phyloP scores from a whole-genome alignment of 2,797 vertebrate genomes.

The Lutjanus argentimaculatus region DNA sequence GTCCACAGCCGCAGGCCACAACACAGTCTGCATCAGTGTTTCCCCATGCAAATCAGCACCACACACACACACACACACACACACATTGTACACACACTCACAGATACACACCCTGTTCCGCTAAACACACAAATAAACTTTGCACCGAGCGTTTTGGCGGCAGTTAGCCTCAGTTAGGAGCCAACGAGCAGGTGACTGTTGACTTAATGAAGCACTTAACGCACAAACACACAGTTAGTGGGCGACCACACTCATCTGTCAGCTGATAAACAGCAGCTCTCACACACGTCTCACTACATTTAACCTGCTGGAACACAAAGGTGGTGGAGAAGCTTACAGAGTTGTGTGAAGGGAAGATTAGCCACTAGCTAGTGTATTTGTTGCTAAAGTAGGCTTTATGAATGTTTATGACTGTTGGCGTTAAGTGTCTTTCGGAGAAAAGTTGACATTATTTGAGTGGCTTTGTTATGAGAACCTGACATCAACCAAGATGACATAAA shows the following conservation, averaged over 20 bases:
- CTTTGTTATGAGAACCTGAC: no score
- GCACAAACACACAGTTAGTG: not conserved
- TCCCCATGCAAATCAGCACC: not conserved
- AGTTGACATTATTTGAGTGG: no score
- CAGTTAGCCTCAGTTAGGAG: not conserved
- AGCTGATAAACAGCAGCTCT: constrained; percentile 4
- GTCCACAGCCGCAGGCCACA: constrained; percentile 24
- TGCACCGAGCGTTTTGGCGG: not conserved
- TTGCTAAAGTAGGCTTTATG: no score
- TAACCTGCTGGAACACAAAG: not conserved
- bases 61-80: not conserved
- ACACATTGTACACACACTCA: not conserved
- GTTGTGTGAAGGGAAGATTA: no score
- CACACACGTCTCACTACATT: not conserved
- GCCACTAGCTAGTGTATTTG: no score
- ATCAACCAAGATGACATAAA: no score
- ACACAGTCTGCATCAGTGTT: not conserved
- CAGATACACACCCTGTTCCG: not conserved
- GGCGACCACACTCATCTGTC: not conserved
- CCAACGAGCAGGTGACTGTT: not conserved
- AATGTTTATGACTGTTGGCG: no score
- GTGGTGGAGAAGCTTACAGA: not conserved
- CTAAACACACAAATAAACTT: not conserved
- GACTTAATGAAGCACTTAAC: constrained; percentile 12
- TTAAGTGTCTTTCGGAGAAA: no score